These are phyloP conservation scores for Gorsachius goisagi DNA, from an alignment of 2,113 vertebrate species.

Conservation along the genomic window DNA sequence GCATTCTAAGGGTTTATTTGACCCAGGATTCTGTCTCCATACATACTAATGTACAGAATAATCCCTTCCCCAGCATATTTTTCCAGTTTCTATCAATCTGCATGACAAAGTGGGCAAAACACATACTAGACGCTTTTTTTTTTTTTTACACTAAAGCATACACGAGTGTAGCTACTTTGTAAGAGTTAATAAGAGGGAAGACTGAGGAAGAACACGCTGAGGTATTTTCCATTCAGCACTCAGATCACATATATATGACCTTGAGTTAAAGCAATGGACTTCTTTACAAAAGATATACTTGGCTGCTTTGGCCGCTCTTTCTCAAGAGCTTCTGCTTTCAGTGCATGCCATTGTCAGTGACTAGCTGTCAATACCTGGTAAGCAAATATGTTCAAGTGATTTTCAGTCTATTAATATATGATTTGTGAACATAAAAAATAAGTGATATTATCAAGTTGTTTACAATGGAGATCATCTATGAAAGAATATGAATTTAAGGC, in stretches of 20 bases:
- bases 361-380: neutral
- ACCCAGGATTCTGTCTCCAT: neutral
- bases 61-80: neutral
- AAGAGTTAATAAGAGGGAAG: neutral
- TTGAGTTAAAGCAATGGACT: neutral
- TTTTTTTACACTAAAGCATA: neutral
- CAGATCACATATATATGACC: neutral
- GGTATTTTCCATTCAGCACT: neutral
- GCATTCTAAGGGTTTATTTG: neutral
- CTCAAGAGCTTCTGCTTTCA: neutral
- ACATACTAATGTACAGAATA: neutral
- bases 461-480: neutral
- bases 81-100: neutral
- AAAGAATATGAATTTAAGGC: neutral
- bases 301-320: neutral
- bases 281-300: neutral
- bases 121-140: accelerated
- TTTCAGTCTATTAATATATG: neutral
- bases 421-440: neutral
- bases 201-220: neutral
- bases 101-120: neutral
- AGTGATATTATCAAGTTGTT: neutral
- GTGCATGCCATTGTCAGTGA: neutral
- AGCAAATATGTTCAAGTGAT: neutral
- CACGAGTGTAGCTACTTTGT: neutral